Evolutionary conservation across 2,888 invertebrate genomes (phyloP).

Genomic region (Pyrochroa serraticornis): DNA sequence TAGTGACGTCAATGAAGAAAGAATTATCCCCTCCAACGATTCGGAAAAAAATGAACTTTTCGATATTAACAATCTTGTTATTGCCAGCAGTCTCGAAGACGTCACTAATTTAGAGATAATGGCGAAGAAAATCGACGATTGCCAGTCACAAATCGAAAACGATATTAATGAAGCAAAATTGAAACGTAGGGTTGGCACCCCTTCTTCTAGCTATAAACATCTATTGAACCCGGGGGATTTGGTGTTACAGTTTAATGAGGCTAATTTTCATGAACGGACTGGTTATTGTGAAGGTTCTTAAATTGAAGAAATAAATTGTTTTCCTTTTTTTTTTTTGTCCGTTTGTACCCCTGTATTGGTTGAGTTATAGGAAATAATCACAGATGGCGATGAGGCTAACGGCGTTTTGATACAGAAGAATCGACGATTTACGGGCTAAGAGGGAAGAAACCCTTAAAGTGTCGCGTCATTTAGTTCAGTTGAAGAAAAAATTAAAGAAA

Average conservation of each 20-base stretch:
- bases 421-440: too few relatives aligned
- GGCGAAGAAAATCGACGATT: constrained; percentile 48
- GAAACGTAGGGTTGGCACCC: constrained; percentile 1
- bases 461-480: too few relatives aligned
- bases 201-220: too few relatives aligned
- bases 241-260: not conserved
- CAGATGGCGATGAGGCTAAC: too few relatives aligned
- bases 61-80: constrained; percentile 34
- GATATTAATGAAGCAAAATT: constrained; percentile 53
- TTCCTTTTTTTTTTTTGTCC: too few relatives aligned
- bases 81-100: constrained; percentile 31
- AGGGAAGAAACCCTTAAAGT: too few relatives aligned
- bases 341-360: too few relatives aligned
- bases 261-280: not conserved
- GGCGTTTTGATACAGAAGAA: too few relatives aligned
- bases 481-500: too few relatives aligned
- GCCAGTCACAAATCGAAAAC: constrained; percentile 55
- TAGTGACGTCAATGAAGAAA: constrained; percentile 45
- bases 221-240: not conserved
- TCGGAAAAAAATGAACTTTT: constrained; percentile 33
- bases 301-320: not conserved
- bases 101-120: constrained; percentile 44
- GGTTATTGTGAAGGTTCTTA: not conserved
- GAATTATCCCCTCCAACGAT: constrained; percentile 47
- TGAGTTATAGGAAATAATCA: too few relatives aligned